Base-by-base conservation (phyloP, 2,888 invertebrate species). In the Orthosia gothica region DNA sequence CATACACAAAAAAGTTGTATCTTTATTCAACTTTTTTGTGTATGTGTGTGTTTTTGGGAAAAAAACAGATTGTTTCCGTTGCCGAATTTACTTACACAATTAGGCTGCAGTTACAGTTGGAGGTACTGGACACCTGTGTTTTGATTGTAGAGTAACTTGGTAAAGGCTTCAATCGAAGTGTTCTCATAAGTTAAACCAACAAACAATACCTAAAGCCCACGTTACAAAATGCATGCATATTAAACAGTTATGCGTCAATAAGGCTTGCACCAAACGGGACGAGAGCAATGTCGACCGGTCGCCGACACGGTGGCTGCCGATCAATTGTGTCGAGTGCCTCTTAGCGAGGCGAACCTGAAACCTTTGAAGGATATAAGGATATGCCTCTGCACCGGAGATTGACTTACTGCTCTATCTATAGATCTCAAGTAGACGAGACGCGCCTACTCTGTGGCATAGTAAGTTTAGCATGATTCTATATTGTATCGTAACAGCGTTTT, bases 351-450 rank as follows among this genome's bases (percentile, higher is more conserved):
- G 86, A 80, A 85, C 86, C 85, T 86, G 84, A 86, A 88, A 83
- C 91, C 91, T 91, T 90, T 91, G 90, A 90, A 90, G 90, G 89
- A 89, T 89, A 89, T 89, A 89, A 89, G 88, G 89, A 90, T 89
- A 88, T 90, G 88, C 87, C 83, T 87, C 82, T 90, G 87, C 87
- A 87, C 90, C 92, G 92, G 93, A 94, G 93, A 95, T 94, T 93
- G 91, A 92, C 92, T 94, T 93, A 92, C 91, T 85, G 82, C 84
- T 83, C 72, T 74, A 78, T 84, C 72, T 71, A 80, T 71, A 80
- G 76, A 70, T 80, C 67, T 64, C 76, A 78, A 79, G 83, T 74
- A 79, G 45, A 58, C 55, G 45, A 49, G 23, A 69, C 32, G 18
- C 26, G 50, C 40, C 45, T 65, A 59, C 40, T 74, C 80, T 65